Base-by-base conservation (phyloP, 2,113 vertebrate genomes). In the Corydoras maculifer region DNA sequence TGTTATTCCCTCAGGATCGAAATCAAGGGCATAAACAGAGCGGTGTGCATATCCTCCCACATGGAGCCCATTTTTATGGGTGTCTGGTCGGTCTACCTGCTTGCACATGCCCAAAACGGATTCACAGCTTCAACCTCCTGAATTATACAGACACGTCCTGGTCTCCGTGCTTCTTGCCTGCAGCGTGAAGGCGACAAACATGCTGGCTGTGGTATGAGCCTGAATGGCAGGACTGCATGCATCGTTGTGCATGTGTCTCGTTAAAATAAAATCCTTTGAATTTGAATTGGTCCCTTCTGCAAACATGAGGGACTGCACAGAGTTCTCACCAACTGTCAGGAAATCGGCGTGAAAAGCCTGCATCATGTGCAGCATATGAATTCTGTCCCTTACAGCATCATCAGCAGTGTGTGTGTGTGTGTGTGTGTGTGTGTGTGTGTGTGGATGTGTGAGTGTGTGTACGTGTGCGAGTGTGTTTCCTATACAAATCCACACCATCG, bases 11-110 rank as follows among this genome's bases (percentile, higher is more conserved):
- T 53, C 55, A 51, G n/a, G 43, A 57, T 18, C 51, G 51, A 53
- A 68, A 55, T 72, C 58, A 72, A 64, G 57, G 61, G 35, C 55
- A 50, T 72, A 75, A 62, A 64, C 67, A 72, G 65, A 32, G 62
- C n/a, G 74, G 68, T 76, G 81, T 64, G 67, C 71, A 60, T 75
- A 69, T 32, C 55, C n/a, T 55, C 76, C 80, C 78, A 74, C 77
- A 75, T 83, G 80, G 69, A 73, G 31, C 61, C 65, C 51, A 31
- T 43, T 43, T 5, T 43, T 43, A 43, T 43, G 35, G 4, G 35
- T 43, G 35, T 43, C 35, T 43, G 35, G 35, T 8, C 35, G 35
- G 35, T 43, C 35, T 43, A 43, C 7, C 35, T 43, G 35, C 35
- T 43, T 43, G 35, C 35, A 43, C 35, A 43, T 43, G 35, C 35